Conservation (phyloP, 1,140 invertebrate genomes). For the Macrotrachela quadricornifera region DNA sequence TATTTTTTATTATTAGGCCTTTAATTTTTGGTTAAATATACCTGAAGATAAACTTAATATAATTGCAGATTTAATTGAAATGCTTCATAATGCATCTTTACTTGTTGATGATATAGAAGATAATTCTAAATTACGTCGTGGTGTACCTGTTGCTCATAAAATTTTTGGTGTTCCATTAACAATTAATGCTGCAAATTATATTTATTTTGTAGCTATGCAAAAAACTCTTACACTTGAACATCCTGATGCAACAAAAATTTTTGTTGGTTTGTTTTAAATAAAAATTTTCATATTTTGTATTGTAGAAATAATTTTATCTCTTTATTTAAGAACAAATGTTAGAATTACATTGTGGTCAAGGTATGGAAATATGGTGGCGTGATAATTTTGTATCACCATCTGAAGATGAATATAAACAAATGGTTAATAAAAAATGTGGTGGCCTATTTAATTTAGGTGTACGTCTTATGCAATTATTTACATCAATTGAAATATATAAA, state of each 20-base stretch:
- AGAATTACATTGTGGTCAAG: constrained; percentile 79
- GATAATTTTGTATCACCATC: constrained; percentile 77
- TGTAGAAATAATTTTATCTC: neutral
- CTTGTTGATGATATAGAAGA: constrained; percentile 92
- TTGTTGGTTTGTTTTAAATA: constrained; percentile 32
- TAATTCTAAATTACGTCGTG: constrained; percentile 68
- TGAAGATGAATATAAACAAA: constrained; percentile 70
- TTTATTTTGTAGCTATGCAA: constrained; percentile 67
- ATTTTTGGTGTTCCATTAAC: constrained; percentile 81
- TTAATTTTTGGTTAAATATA: constrained; percentile 82
- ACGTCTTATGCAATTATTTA: constrained; percentile 78
- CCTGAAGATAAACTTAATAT: constrained; percentile 53
- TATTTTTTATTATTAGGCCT: constrained; percentile 41
- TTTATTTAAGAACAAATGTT: constrained; percentile 70
- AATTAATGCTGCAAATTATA: constrained; percentile 89
- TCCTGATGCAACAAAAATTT: constrained; percentile 44
- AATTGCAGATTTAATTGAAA: constrained; percentile 71
- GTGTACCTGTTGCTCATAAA: constrained; percentile 68
- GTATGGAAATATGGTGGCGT: constrained; percentile 92
- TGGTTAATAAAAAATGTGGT: constrained; percentile 81
- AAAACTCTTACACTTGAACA: constrained; percentile 56
- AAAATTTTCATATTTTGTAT: constrained; percentile 37
- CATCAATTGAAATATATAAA: constrained; percentile 28
- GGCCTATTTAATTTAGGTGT: constrained; percentile 83
- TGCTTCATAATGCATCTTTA: constrained; percentile 85